Conservation (phyloP, 2,113 vertebrate genomes). For the Barbus barbus region DNA sequence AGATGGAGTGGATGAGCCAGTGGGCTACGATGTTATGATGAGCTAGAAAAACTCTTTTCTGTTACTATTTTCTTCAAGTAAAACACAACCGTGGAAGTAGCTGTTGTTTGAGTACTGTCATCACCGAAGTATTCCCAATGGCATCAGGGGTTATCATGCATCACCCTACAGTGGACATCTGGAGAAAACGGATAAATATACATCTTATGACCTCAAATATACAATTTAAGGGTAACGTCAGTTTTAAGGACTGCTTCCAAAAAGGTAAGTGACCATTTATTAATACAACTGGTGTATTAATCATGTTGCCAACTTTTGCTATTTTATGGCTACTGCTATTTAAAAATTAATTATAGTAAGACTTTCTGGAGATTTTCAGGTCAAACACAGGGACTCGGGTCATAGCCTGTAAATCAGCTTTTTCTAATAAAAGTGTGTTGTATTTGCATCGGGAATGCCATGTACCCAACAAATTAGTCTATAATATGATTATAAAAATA, state of each 20-base stretch:
- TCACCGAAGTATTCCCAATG: background rate
- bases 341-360: background rate
- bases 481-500: background rate
- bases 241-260: background rate
- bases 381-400: background rate
- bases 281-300: background rate
- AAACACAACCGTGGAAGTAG: background rate
- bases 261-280: constrained; percentile 41
- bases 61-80: background rate
- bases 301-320: background rate
- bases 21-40: background rate
- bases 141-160: background rate
- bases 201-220: background rate
- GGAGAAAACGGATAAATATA: background rate
- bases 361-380: background rate
- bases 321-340: background rate
- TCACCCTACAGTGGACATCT: background rate
- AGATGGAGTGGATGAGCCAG: background rate
- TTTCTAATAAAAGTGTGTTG: background rate
- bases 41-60: background rate
- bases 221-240: background rate
- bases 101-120: background rate
- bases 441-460: background rate
- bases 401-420: background rate
- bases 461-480: background rate